phyloP scores from a whole-genome alignment of 2,888 invertebrate species.

The Sarcophaga caerulescens region DNA sequence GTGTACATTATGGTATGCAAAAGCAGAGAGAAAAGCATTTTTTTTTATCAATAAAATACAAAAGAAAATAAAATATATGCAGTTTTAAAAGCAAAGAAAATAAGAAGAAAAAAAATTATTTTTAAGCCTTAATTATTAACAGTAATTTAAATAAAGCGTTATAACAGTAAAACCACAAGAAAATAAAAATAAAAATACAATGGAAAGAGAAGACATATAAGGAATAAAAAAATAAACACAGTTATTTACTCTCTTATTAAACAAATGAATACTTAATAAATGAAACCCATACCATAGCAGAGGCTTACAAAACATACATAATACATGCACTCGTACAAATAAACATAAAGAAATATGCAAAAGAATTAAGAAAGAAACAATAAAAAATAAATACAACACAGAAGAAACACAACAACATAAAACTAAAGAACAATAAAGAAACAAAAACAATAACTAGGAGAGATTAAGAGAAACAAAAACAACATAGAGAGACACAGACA shows the following conservation, averaged over 20 bases:
- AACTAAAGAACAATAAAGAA: conserved; percentile 29
- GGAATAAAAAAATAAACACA: not conserved
- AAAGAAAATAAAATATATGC: not conserved
- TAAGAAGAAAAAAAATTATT: not conserved
- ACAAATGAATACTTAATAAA: not conserved
- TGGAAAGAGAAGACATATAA: not conserved
- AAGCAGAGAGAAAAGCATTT: not conserved
- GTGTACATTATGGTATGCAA: too few relatives aligned
- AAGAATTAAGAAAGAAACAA: conserved; percentile 47
- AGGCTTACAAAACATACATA: too few relatives aligned
- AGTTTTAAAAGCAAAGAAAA: not conserved
- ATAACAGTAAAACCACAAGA: not conserved
- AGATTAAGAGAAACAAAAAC: not conserved
- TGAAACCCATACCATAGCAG: too few relatives aligned
- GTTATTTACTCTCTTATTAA: not conserved
- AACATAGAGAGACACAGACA: not conserved
- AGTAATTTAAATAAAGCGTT: not conserved
- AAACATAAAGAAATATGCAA: not conserved
- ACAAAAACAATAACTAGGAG: conserved; percentile 55
- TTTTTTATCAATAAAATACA: not conserved
- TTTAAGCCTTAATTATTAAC: conserved; percentile 3
- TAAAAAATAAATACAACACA: conserved; percentile 32
- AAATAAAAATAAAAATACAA: conserved; percentile 14
- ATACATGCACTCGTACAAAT: conserved; percentile 16
- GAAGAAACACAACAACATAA: not conserved